Percentiles rank a stretch among this genome's conserved stretches.
phyloP scores from a whole-genome alignment of 2,113 vertebrate genomes.

The Halcyon senegalensis region DNA sequence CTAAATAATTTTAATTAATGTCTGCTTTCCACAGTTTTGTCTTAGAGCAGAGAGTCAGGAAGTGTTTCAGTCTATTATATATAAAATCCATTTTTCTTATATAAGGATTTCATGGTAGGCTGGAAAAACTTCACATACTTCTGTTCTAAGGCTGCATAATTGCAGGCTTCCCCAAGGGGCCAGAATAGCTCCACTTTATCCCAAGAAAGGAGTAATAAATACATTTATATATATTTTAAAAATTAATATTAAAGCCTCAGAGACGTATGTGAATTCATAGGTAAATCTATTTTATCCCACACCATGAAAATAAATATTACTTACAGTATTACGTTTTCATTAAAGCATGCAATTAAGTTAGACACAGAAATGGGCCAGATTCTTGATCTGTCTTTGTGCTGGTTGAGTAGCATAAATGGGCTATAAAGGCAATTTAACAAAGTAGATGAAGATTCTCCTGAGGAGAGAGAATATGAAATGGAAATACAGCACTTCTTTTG shows the following conservation, averaged over 20 bases:
- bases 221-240: background rate
- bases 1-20: background rate
- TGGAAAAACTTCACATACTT: background rate
- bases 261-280: background rate
- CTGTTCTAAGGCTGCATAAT: conserved; percentile 1
- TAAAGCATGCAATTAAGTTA: background rate
- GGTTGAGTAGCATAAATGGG: conserved; percentile 24
- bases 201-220: background rate
- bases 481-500: conserved; percentile 44
- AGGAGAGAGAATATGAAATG: conserved; percentile 41
- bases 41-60: background rate
- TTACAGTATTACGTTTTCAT: conserved; percentile 2
- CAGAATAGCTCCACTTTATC: background rate
- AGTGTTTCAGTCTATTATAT: background rate
- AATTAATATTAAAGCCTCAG: background rate
- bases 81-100: conserved; percentile 12
- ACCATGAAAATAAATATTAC: conserved; percentile 26
- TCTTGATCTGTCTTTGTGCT: conserved; percentile 21
- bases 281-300: background rate
- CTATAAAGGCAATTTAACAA: conserved; percentile 55
- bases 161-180: background rate
- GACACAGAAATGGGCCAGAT: background rate
- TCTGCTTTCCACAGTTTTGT: background rate
- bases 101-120: conserved; percentile 9
- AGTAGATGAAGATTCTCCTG: conserved; percentile 42